Evolutionary conservation across 30 jellyfish, hydroid and myxozoan species (phyloP).

Genomic region (Cassiopea xamachana): DNA sequence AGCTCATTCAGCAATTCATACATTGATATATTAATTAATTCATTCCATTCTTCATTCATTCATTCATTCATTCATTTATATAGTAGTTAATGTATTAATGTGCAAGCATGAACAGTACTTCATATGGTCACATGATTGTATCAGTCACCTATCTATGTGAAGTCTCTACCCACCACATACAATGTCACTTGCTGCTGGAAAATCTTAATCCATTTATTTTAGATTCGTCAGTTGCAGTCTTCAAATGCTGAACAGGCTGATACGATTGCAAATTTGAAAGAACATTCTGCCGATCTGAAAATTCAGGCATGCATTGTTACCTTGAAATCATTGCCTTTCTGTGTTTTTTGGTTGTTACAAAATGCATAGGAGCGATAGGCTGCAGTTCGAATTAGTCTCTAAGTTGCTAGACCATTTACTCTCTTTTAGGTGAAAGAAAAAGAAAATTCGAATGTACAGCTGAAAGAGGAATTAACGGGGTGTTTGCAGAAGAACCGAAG

Average conservation of each 20-base stretch:
- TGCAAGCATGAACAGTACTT: no score
- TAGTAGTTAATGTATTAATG: no score
- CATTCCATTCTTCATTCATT: no score
- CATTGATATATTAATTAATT: no score
- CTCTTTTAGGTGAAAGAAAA: slow-evolving; percentile 68
- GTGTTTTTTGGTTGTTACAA: neutral
- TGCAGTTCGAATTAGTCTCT: no score
- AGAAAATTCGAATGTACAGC: slow-evolving; percentile 64
- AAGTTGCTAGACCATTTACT: neutral
- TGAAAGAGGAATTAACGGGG: slow-evolving; percentile 73
- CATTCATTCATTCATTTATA: no score
- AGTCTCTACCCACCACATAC: no score
- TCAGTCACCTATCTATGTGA: no score
- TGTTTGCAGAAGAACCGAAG: slow-evolving; percentile 76
- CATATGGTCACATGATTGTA: no score
- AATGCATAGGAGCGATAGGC: neutral
- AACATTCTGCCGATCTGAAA: slow-evolving; percentile 24
- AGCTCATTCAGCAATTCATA: no score
- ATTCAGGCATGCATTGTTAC: slow-evolving; percentile 27
- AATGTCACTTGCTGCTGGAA: no score
- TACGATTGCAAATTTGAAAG: slow-evolving; percentile 40
- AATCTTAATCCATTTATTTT: neutral
- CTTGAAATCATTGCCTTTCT: neutral
- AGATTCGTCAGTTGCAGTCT: slow-evolving; percentile 54
- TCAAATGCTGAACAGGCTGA: slow-evolving; percentile 37